Percentiles rank a stretch among this genome's conserved stretches.
Evolutionary conservation across 2,888 invertebrate species (phyloP).

Genomic region (Endotricha flammealis): DNA sequence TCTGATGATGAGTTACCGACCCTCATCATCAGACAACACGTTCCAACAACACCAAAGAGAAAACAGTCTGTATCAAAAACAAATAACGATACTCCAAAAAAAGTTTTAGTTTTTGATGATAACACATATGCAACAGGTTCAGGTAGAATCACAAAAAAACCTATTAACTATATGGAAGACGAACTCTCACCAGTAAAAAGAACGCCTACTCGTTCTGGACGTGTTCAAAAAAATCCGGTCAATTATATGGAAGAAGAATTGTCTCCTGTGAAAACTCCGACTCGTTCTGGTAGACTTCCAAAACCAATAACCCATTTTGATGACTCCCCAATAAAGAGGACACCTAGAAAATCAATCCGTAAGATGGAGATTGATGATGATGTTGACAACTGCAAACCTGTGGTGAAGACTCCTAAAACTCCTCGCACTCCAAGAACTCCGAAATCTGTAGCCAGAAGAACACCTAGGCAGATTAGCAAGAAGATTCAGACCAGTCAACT

Average conservation of each 20-base stretch:
- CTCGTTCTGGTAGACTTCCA: too few relatives aligned
- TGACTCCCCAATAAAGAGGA: constrained; percentile 34
- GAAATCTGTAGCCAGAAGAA: constrained; percentile 32
- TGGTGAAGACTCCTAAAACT: constrained; percentile 37
- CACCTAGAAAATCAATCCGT: constrained; percentile 37
- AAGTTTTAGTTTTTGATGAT: constrained; percentile 52
- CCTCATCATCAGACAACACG: constrained; percentile 55
- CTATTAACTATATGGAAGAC: constrained; percentile 30
- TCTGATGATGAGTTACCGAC: constrained; percentile 67
- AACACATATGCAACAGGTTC: constrained; percentile 42
- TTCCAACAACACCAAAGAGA: constrained; percentile 51
- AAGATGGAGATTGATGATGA: constrained; percentile 34
- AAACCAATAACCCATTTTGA: too few relatives aligned
- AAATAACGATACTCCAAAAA: constrained; percentile 53
- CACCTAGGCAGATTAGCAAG: constrained; percentile 45
- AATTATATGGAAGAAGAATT: constrained; percentile 49
- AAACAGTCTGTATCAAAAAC: constrained; percentile 44
- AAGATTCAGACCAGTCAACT: constrained; percentile 54
- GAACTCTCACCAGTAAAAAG: constrained; percentile 34
- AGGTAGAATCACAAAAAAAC: constrained; percentile 36
- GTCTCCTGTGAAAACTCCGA: constrained; percentile 41
- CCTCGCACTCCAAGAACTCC: constrained; percentile 27
- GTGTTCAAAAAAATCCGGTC: constrained; percentile 33
- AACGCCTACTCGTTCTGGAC: constrained; percentile 37
- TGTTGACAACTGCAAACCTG: constrained; percentile 54